These are phyloP conservation scores for Poeciliopsis presidionis DNA, from an alignment of 2,797 vertebrate species.

Conservation along the genomic window DNA sequence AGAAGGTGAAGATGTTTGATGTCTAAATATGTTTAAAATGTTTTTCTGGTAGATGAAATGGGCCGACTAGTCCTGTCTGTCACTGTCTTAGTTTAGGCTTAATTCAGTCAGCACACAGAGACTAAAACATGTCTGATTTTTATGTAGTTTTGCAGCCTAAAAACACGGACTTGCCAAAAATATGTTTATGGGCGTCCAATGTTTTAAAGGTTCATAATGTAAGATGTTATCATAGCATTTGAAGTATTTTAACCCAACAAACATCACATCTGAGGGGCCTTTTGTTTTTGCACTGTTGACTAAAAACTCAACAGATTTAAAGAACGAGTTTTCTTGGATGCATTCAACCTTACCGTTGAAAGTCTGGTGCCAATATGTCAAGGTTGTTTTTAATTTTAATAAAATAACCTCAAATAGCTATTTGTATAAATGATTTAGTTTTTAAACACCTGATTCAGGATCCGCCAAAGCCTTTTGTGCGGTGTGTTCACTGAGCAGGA, in stretches of 20 bases:
- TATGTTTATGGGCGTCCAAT: background rate
- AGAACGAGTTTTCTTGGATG: background rate
- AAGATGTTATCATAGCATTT: background rate
- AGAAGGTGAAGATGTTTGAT: background rate
- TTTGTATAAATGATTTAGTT: background rate
- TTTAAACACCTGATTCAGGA: background rate
- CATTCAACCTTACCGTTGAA: background rate
- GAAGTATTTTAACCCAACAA: background rate
- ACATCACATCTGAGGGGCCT: background rate
- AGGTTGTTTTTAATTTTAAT: background rate
- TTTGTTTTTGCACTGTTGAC: background rate
- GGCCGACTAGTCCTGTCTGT: background rate
- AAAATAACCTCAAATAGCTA: background rate
- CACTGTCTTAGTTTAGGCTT: background rate
- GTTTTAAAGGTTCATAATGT: background rate
- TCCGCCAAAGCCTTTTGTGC: background rate
- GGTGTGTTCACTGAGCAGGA: too few relatives aligned
- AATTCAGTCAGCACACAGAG: background rate
- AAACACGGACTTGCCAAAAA: background rate
- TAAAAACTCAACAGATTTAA: background rate
- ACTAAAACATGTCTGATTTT: background rate
- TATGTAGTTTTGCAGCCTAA: background rate
- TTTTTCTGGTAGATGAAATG: background rate
- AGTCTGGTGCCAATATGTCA: background rate
- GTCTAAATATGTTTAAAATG: background rate